Conservation (phyloP, 2,888 invertebrate genomes). For the Trissonchulus sp. region DNA sequence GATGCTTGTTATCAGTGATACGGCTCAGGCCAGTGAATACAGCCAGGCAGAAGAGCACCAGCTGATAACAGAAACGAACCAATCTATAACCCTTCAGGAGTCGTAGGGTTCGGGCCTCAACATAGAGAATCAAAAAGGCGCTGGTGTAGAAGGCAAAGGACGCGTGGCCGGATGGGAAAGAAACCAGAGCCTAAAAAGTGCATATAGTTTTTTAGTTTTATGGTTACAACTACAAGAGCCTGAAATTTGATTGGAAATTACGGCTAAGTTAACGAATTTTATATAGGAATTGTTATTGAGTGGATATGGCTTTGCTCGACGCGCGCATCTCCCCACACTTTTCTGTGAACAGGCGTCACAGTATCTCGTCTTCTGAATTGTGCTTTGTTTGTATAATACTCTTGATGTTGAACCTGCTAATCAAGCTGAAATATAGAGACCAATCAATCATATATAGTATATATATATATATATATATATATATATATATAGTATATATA, state of each 20-base stretch:
- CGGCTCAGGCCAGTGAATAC: neutral
- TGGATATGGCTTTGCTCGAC: no score
- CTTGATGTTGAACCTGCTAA: no score
- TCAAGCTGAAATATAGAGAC: no score
- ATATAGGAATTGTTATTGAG: no score
- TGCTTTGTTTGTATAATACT: no score
- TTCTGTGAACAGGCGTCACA: no score
- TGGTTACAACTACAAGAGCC: no score
- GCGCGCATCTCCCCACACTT: no score
- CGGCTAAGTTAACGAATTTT: neutral
- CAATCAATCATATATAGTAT: neutral
- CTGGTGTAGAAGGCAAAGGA: neutral
- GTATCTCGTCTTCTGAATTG: no score
- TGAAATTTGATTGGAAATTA: constrained; percentile 2
- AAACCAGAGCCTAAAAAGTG: neutral
- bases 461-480: neutral
- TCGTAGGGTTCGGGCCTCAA: neutral
- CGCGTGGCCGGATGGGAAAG: constrained; percentile 25
- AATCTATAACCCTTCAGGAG: neutral
- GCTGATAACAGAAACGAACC: neutral
- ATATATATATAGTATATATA: neutral
- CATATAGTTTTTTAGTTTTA: no score
- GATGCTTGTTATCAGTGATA: constrained; percentile 22
- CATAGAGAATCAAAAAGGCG: neutral
- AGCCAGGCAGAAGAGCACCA: neutral